Percentiles rank a stretch among this genome's conserved stretches.
These are phyloP conservation scores for Tokudaia tokunoshimensis DNA, from an alignment of 2,797 vertebrate species.

Conservation along the genomic window DNA sequence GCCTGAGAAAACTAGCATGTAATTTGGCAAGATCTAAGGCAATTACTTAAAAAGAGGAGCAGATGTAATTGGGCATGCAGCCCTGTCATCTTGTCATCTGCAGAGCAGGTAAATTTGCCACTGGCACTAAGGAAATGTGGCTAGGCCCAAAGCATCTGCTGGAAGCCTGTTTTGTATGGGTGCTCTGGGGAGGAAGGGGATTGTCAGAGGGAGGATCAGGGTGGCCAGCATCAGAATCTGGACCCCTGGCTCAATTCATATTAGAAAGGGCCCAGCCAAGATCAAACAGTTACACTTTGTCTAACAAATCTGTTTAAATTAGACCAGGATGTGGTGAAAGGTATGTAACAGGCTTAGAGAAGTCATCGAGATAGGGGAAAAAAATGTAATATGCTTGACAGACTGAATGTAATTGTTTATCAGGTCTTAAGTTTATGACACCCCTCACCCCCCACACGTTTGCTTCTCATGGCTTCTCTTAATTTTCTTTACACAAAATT, in stretches of 20 bases:
- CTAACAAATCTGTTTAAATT: background rate
- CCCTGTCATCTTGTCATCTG: slow-evolving; percentile 85
- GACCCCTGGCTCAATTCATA: background rate
- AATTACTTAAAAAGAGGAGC: slow-evolving; percentile 84
- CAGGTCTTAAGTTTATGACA: slow-evolving; percentile 63
- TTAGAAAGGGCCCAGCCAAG: background rate
- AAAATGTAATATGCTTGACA: slow-evolving; percentile 71
- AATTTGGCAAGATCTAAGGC: slow-evolving; percentile 86
- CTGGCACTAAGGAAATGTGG: slow-evolving; percentile 70
- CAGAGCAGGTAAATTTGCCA: slow-evolving; percentile 77
- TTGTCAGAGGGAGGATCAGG: background rate
- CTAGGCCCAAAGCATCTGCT: slow-evolving; percentile 61
- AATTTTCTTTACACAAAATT: slow-evolving; percentile 77
- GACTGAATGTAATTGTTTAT: slow-evolving; percentile 79
- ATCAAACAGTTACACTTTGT: slow-evolving; percentile 19
- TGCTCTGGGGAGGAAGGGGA: slow-evolving; percentile 22
- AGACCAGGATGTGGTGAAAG: slow-evolving; percentile 44
- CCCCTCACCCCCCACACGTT: background rate
- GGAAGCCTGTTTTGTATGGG: slow-evolving; percentile 70
- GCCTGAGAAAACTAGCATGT: slow-evolving; percentile 83
- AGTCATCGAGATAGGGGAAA: background rate
- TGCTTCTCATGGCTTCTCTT: slow-evolving; percentile 43
- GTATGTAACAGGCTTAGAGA: background rate
- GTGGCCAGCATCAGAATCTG: background rate
- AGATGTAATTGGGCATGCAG: slow-evolving; percentile 88